These are phyloP conservation scores for Petromus typicus DNA, from an alignment of 2,113 vertebrate genomes.

Conservation along the genomic window DNA sequence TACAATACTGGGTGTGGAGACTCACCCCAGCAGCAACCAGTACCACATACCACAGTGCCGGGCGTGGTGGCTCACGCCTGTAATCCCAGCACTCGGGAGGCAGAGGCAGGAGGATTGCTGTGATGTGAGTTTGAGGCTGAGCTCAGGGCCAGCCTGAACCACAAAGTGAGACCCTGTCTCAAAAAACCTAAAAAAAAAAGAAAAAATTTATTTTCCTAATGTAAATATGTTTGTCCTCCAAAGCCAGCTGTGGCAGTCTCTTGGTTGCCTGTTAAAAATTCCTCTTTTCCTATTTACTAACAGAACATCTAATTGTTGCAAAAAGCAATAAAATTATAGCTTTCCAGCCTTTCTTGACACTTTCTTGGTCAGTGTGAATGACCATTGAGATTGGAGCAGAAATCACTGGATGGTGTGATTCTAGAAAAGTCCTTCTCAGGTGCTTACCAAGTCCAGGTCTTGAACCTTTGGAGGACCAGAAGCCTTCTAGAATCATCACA, in stretches of 20 bases:
- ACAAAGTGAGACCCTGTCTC: too few species aligned
- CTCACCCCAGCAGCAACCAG: too few species aligned
- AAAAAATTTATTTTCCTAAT: too few species aligned
- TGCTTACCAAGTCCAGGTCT: not conserved
- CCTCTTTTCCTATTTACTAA: not conserved
- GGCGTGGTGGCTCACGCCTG: too few species aligned
- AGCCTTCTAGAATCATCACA: conserved; percentile 8
- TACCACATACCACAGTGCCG: too few species aligned
- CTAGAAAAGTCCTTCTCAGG: not conserved
- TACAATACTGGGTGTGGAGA: too few species aligned
- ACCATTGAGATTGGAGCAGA: conserved; percentile 14
- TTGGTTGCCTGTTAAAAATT: not conserved
- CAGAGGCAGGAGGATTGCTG: too few species aligned
- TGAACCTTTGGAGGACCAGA: not conserved
- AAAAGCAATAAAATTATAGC: conserved; percentile 9
- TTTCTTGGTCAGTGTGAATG: not conserved
- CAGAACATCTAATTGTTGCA: not conserved
- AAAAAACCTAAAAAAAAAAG: too few species aligned
- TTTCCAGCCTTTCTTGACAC: not conserved
- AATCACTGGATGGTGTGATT: not conserved
- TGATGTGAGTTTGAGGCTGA: too few species aligned
- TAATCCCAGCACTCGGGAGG: too few species aligned
- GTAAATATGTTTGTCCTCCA: conserved; percentile 30
- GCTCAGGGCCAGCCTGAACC: too few species aligned
- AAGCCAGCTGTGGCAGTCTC: not conserved